phyloP scores from a whole-genome alignment of 1,140 invertebrate species.

The Brachionus asplanchnoidis region DNA sequence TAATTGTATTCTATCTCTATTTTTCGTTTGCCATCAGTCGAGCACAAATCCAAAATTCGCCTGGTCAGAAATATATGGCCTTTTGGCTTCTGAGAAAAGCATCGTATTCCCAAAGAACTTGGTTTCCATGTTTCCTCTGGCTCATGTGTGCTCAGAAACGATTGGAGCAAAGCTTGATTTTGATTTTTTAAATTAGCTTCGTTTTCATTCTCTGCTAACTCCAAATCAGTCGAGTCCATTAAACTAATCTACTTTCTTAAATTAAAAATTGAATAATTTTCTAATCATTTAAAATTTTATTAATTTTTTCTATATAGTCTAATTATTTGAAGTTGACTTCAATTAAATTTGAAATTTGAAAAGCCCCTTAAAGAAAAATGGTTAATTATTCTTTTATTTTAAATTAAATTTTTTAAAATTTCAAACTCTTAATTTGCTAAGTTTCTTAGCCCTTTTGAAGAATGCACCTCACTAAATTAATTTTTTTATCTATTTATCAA shows the following conservation, averaged over 20 bases:
- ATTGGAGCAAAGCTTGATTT: neutral
- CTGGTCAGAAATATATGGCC: slow-evolving; percentile 22
- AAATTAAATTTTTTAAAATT: no score
- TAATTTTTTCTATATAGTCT: neutral
- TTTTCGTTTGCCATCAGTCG: slow-evolving; percentile 27
- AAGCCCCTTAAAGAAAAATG: no score
- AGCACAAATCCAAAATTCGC: neutral
- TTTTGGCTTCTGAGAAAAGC: neutral
- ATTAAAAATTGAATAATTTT: neutral
- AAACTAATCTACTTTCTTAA: slow-evolving; percentile 4
- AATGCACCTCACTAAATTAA: no score
- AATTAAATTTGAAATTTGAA: no score
- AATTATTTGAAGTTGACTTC: no score
- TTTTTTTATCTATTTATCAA: no score
- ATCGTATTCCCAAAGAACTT: neutral
- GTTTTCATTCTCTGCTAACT: neutral
- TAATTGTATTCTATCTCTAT: slow-evolving; percentile 15
- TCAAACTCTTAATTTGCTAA: no score
- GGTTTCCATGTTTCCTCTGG: neutral
- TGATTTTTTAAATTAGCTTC: neutral
- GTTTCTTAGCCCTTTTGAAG: no score
- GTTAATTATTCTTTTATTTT: no score
- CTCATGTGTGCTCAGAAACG: neutral
- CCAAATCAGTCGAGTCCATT: neutral
- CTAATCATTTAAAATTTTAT: neutral